Conservation (phyloP, 92 coral and sea anemone species). For the Heliopora coerulea region DNA sequence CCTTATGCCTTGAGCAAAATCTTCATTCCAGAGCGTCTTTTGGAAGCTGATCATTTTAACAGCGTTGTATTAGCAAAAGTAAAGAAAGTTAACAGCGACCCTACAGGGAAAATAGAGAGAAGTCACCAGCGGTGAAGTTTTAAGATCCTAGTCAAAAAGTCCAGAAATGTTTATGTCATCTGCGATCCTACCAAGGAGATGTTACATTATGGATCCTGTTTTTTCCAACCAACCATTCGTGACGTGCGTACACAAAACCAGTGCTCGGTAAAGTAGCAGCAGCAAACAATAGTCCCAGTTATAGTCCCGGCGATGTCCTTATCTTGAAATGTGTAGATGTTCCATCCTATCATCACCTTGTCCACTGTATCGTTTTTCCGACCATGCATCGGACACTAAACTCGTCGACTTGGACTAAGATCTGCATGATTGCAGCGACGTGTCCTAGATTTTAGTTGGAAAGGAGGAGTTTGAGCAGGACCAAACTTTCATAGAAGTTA, state of each 20-base stretch:
- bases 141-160: constrained; percentile 70
- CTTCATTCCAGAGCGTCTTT: constrained; percentile 48
- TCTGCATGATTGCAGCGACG: too few relatives aligned
- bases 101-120: constrained; percentile 54
- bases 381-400: constrained; percentile 72
- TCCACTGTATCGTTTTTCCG: constrained; percentile 90
- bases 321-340: constrained; percentile 64
- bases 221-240: constrained; percentile 69
- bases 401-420: constrained; percentile 83
- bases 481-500: too few relatives aligned
- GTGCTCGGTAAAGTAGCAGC: constrained; percentile 65
- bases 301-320: constrained; percentile 84
- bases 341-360: constrained; percentile 65
- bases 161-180: constrained; percentile 85
- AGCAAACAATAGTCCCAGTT: constrained; percentile 86
- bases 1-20: constrained; percentile 60
- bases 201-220: constrained; percentile 62
- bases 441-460: too few relatives aligned
- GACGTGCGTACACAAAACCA: constrained; percentile 62
- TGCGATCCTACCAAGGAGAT: constrained; percentile 67
- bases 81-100: constrained; percentile 53
- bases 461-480: too few relatives aligned
- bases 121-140: constrained; percentile 66
- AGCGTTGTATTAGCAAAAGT: constrained; percentile 37
- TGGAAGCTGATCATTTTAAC: constrained; percentile 43